A percentile compares a stretch with the other conserved stretches of the same genome.
Conservation (phyloP, 2,113 vertebrate species). For the Datnioides undecimradiatus region DNA sequence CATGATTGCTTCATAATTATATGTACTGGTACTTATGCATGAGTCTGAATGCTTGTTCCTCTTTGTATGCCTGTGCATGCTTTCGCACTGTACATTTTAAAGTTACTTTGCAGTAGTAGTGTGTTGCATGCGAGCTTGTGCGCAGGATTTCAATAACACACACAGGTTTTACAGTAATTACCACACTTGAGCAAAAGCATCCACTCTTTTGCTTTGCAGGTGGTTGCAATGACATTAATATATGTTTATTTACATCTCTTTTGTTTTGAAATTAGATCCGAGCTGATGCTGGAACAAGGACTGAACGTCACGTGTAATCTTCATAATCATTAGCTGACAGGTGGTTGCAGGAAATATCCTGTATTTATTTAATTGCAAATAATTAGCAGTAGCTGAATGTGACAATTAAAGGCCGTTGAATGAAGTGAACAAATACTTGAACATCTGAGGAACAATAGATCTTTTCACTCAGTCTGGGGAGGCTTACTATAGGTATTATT, state of each 20-base stretch:
- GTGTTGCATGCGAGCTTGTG: too few species aligned
- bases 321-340: conserved; percentile 40
- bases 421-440: conserved; percentile 39
- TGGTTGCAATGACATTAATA: not conserved
- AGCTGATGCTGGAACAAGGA: not conserved
- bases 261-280: conserved; percentile 38
- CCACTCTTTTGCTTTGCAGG: not conserved
- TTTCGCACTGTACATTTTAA: not conserved
- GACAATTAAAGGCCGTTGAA: conserved; percentile 46
- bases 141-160: not conserved
- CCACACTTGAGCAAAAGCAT: not conserved
- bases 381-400: conserved; percentile 18
- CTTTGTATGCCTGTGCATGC: not conserved
- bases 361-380: conserved; percentile 37
- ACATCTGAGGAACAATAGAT: conserved; percentile 33
- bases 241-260: conserved; percentile 26
- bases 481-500: conserved; percentile 41
- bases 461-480: not conserved
- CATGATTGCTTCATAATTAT: conserved; percentile 48
- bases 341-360: conserved; percentile 20
- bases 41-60: not conserved
- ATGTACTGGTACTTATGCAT: not conserved
- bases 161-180: conserved; percentile 6
- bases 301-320: conserved; percentile 35
- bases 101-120: not conserved